Evolutionary conservation across 64 coral and sea anemone genomes (phyloP).

Genomic region (Catalaphyllia jardinei): DNA sequence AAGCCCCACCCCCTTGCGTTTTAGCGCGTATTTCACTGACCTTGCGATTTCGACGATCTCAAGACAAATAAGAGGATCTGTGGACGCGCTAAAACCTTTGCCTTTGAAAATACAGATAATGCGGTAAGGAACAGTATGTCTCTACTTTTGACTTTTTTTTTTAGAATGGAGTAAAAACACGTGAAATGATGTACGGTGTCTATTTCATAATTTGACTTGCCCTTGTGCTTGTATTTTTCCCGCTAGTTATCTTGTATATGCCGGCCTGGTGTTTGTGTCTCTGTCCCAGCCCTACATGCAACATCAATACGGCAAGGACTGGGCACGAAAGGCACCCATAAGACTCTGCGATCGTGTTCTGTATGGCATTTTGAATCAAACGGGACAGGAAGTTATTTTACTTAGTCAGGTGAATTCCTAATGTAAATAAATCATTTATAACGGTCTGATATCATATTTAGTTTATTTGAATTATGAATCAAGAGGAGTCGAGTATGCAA

Average conservation of each 20-base stretch:
- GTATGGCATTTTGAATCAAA: conserved; percentile 83
- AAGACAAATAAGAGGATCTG: too few relatives aligned
- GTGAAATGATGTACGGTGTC: background rate
- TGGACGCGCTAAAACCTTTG: too few relatives aligned
- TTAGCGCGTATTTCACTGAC: too few relatives aligned
- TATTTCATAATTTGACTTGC: background rate
- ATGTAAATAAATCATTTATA: background rate
- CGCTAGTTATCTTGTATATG: conserved; percentile 79
- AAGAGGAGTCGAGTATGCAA: too few relatives aligned
- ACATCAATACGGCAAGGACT: conserved; percentile 95
- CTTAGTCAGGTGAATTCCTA: conserved; percentile 74
- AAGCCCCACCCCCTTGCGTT: too few relatives aligned
- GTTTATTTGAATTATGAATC: too few relatives aligned
- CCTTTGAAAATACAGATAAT: too few relatives aligned
- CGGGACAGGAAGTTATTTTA: conserved; percentile 88
- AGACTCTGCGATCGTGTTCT: conserved; percentile 88
- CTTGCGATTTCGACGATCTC: too few relatives aligned
- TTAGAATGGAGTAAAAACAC: background rate
- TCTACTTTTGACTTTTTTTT: too few relatives aligned
- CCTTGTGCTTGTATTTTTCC: background rate
- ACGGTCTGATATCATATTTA: background rate
- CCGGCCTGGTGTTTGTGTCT: conserved; percentile 88
- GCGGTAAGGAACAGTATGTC: too few relatives aligned
- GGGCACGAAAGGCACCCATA: conserved; percentile 96
- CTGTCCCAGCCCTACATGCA: conserved; percentile 97